Percentiles rank a stretch among this genome's conserved stretches.
Conservation (phyloP, 2,888 invertebrate species). For the Ophraella communa region DNA sequence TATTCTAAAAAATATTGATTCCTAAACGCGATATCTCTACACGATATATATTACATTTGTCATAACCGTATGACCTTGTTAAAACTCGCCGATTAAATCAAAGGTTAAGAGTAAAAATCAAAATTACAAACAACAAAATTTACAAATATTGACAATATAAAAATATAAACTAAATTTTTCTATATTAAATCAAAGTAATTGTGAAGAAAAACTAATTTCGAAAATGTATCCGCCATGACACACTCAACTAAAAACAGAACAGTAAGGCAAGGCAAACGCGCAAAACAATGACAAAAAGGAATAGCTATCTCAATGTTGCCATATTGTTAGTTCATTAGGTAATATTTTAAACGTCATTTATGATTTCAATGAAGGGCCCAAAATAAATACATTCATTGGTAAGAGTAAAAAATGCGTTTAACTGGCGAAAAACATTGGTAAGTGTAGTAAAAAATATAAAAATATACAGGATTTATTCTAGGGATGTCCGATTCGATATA, state of each 20-base stretch:
- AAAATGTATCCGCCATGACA: slow-evolving; percentile 20
- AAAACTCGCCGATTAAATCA: slow-evolving; percentile 7
- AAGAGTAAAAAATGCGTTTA: too few relatives aligned
- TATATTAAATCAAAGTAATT: slow-evolving; percentile 1
- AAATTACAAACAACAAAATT: neutral
- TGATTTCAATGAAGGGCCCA: too few relatives aligned
- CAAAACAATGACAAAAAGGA: neutral
- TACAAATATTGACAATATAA: neutral
- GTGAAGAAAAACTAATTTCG: slow-evolving; percentile 4
- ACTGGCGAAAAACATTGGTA: too few relatives aligned
- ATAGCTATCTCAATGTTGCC: neutral
- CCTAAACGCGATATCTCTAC: slow-evolving; percentile 20
- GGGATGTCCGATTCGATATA: too few relatives aligned
- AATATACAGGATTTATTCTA: too few relatives aligned
- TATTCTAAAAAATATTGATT: slow-evolving; percentile 12
- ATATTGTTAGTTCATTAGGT: too few relatives aligned
- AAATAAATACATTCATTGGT: too few relatives aligned
- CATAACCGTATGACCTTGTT: slow-evolving; percentile 32
- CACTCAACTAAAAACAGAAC: slow-evolving; percentile 6
- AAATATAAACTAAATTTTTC: neutral
- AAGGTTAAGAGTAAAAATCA: neutral
- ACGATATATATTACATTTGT: slow-evolving; percentile 30
- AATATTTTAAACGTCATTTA: too few relatives aligned
- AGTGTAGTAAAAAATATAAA: too few relatives aligned
- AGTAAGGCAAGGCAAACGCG: neutral